Evolutionary conservation across 2,888 invertebrate genomes (phyloP).

Genomic region (Leptinotarsa haldemani): DNA sequence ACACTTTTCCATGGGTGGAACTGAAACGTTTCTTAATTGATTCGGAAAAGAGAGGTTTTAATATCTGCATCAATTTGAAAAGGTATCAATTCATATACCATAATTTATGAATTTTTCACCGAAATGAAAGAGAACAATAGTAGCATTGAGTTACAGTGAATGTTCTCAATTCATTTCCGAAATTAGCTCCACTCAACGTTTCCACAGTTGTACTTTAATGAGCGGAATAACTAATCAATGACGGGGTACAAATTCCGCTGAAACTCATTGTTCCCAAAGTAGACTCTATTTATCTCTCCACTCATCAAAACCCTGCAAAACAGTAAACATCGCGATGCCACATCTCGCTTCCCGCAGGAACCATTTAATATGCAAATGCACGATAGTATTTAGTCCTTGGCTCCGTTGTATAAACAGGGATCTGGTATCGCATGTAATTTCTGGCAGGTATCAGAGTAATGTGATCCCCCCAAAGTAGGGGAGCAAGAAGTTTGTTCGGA

Average conservation of each 20-base stretch:
- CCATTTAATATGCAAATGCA: constrained; percentile 11
- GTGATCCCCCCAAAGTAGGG: constrained; percentile 8
- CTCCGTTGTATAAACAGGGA: constrained; percentile 17
- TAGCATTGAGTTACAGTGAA: too few species aligned
- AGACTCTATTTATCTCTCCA: neutral
- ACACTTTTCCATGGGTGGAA: too few species aligned
- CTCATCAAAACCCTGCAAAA: constrained; percentile 2
- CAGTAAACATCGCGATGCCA: constrained; percentile 5
- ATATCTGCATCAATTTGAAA: too few species aligned
- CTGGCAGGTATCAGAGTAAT: constrained; percentile 17
- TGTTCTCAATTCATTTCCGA: too few species aligned
- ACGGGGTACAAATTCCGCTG: neutral
- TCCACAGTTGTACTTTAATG: neutral
- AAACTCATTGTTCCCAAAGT: constrained; percentile 1
- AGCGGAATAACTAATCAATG: neutral
- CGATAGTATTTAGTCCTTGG: constrained; percentile 17
- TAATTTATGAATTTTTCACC: too few species aligned
- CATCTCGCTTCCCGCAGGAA: constrained; percentile 8
- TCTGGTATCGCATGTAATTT: constrained; percentile 6
- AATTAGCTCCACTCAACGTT: too few species aligned
- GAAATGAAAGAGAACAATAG: too few species aligned
- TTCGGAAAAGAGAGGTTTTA: too few species aligned
- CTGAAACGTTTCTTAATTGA: too few species aligned
- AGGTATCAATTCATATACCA: too few species aligned
- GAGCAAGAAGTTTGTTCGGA: constrained; percentile 2